phyloP scores from a whole-genome alignment of 1,140 invertebrate genomes.

The Drosophila mojavensis region DNA sequence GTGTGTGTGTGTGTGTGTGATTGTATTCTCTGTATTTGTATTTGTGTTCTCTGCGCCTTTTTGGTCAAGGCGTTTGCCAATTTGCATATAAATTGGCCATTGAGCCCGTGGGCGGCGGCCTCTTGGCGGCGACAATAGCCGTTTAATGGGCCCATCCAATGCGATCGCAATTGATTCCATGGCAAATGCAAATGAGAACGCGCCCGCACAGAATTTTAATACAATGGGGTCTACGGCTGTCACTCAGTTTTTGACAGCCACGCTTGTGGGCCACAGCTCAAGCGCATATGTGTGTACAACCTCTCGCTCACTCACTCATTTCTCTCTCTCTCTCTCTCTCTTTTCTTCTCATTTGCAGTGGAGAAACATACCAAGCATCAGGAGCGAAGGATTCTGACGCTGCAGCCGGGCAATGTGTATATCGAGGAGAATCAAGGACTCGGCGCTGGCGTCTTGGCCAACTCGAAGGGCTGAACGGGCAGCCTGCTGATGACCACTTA shows the following conservation, averaged over 20 bases:
- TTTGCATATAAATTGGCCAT: constrained; percentile 59
- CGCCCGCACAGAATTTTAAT: constrained; percentile 51
- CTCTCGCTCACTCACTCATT: background rate
- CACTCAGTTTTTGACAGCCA: constrained; percentile 50
- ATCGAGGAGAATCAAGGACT: constrained; percentile 75
- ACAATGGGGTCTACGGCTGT: constrained; percentile 28
- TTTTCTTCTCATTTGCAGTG: constrained; percentile 35
- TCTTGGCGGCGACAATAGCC: constrained; percentile 64
- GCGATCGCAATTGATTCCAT: constrained; percentile 51
- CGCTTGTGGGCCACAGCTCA: constrained; percentile 50
- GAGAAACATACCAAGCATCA: constrained; percentile 74
- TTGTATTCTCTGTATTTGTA: constrained; percentile 5
- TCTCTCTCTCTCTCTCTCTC: background rate
- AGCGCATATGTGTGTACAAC: background rate
- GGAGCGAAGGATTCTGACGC: constrained; percentile 69
- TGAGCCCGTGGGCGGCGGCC: constrained; percentile 44
- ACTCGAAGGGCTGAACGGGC: constrained; percentile 52
- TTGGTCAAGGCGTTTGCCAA: constrained; percentile 47
- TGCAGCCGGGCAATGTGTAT: constrained; percentile 80
- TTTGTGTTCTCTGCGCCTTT: constrained; percentile 17
- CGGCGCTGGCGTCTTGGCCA: constrained; percentile 25
- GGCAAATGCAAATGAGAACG: constrained; percentile 54
- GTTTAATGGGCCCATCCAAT: constrained; percentile 55
- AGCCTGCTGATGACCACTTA: constrained; percentile 42
- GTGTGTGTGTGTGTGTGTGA: background rate